phyloP scores from a whole-genome alignment of 2,113 vertebrate genomes.

The Camelus bactrianus region DNA sequence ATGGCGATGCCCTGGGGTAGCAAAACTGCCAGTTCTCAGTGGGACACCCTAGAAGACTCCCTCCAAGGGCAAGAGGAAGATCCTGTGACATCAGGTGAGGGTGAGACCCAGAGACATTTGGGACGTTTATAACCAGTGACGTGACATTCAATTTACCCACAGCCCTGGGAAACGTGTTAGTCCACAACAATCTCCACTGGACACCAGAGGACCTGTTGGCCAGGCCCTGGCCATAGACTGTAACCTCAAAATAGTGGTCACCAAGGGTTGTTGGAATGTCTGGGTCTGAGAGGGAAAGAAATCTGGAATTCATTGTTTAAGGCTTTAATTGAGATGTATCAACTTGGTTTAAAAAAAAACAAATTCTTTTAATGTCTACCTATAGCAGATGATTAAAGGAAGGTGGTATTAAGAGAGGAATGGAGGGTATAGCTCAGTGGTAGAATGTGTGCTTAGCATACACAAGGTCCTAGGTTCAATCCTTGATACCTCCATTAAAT shows the following conservation, averaged over 20 bases:
- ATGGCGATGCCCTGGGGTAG: not conserved
- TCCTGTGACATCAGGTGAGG: not conserved
- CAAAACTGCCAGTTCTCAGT: not conserved
- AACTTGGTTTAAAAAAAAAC: not conserved
- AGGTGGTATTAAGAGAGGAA: not conserved
- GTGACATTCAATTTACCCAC: not conserved
- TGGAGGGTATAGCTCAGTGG: too few species aligned
- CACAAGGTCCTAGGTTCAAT: too few species aligned
- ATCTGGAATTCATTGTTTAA: not conserved
- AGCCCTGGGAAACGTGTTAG: not conserved
- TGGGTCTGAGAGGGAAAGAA: not conserved
- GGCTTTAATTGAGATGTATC: not conserved
- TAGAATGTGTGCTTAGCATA: too few species aligned
- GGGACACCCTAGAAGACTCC: not conserved
- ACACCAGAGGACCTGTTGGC: not conserved
- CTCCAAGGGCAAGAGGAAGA: not conserved
- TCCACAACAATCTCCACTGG: not conserved
- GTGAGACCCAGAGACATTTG: not conserved
- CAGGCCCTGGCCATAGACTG: not conserved
- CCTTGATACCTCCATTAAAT: too few species aligned
- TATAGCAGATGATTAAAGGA: not conserved
- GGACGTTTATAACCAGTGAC: not conserved
- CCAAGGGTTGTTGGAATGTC: not conserved
- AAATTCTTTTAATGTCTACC: not conserved
- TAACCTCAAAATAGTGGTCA: not conserved